These are phyloP conservation scores for Saimiri boliviensis DNA, from an alignment of 2,113 vertebrate species.

Conservation along the genomic window DNA sequence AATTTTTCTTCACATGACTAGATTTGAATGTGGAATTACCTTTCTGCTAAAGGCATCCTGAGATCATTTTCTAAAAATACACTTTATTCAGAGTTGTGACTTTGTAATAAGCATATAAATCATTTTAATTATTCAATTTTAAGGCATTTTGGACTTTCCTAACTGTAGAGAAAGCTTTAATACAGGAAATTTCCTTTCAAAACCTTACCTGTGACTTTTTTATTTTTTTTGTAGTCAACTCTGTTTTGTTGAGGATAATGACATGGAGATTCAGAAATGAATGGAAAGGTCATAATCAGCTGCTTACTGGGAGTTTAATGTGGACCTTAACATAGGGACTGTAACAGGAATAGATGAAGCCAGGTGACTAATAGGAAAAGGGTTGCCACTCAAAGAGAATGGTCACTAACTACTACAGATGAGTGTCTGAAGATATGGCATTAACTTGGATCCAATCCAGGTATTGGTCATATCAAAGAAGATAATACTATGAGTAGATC, in stretches of 20 bases:
- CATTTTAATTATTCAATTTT: constrained; percentile 41
- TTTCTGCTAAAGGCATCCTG: constrained; percentile 4
- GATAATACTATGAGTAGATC: not conserved
- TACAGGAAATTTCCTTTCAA: constrained; percentile 32
- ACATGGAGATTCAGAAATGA: not conserved
- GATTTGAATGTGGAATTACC: constrained; percentile 13
- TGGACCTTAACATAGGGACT: not conserved
- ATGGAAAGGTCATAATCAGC: not conserved
- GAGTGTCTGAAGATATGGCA: not conserved
- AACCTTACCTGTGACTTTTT: not conserved
- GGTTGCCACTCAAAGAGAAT: not conserved
- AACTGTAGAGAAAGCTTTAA: constrained; percentile 37
- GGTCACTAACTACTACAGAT: not conserved
- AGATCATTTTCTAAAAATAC: constrained; percentile 40
- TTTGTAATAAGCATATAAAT: constrained; percentile 45
- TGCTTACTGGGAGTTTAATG: not conserved
- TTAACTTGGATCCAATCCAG: not conserved
- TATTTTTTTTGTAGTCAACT: not conserved
- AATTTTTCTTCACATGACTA: constrained; percentile 3
- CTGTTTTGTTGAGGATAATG: not conserved
- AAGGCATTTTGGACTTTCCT: constrained; percentile 33
- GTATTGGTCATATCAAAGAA: not conserved
- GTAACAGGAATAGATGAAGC: not conserved
- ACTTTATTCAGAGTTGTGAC: not conserved
- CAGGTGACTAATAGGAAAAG: not conserved